phyloP scores from a whole-genome alignment of 2,888 invertebrate species.

The Lymantria monacha region DNA sequence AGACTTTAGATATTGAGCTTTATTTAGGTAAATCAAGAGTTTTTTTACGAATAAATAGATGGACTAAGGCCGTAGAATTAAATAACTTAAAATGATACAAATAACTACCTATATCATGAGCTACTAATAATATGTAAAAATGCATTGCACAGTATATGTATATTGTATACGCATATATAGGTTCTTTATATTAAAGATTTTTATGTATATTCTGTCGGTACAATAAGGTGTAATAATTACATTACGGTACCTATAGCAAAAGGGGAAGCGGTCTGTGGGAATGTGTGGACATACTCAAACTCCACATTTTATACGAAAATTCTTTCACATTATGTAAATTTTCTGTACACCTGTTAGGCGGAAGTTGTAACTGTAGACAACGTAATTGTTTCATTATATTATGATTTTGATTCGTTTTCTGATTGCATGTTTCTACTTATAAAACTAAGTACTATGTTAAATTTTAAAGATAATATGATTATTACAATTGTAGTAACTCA shows the following conservation, averaged over 20 bases:
- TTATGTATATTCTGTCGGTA: conserved; percentile 42
- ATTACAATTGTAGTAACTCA: no score
- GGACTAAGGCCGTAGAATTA: no score
- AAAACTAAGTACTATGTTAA: no score
- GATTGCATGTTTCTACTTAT: no score
- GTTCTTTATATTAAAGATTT: conserved; percentile 2
- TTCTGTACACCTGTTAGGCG: conserved; percentile 25
- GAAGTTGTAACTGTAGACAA: conserved; percentile 1
- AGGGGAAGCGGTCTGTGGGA: conserved; percentile 43
- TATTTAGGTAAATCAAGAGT: no score
- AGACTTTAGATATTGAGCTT: no score
- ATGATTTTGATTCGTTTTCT: neutral
- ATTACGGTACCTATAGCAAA: conserved; percentile 38
- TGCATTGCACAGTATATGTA: no score
- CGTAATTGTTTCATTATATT: neutral
- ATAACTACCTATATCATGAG: no score
- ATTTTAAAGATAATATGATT: no score
- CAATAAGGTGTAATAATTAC: conserved; percentile 55
- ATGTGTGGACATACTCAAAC: conserved; percentile 35
- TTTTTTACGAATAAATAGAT: no score
- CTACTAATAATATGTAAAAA: no score
- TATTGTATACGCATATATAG: neutral
- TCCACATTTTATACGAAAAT: conserved; percentile 24
- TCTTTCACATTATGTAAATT: conserved; percentile 23
- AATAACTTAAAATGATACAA: no score